These are phyloP conservation scores for Epinotia ramella DNA, from an alignment of 2,888 invertebrate genomes.

Conservation along the genomic window DNA sequence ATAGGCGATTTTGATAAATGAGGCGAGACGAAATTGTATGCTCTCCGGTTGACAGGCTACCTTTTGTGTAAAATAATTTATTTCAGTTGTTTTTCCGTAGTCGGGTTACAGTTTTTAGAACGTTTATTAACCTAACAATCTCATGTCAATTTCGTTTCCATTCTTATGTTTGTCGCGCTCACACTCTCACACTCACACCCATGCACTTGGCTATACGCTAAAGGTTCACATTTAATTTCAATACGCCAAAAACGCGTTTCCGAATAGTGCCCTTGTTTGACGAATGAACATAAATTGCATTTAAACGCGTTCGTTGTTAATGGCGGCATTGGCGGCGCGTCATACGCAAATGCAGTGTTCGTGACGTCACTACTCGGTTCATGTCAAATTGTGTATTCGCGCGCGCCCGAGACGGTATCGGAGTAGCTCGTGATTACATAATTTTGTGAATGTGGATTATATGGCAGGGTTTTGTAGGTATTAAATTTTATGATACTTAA, in stretches of 20 bases:
- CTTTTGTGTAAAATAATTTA: no score
- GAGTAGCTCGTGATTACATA: slow-evolving; percentile 11
- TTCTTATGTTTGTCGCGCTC: neutral
- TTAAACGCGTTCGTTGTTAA: slow-evolving; percentile 10
- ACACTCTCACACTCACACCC: no score
- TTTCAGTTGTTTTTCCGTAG: no score
- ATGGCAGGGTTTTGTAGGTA: neutral
- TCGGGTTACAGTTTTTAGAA: no score
- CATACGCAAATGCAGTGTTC: slow-evolving; percentile 6
- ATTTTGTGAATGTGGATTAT: slow-evolving; percentile 4
- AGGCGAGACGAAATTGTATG: no score
- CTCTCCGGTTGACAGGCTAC: no score
- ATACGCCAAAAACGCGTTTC: neutral
- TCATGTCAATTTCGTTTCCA: neutral
- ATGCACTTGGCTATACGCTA: neutral
- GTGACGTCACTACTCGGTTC: slow-evolving; percentile 6
- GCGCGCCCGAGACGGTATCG: neutral
- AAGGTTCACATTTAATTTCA: neutral
- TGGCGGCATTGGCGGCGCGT: slow-evolving; percentile 12
- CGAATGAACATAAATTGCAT: slow-evolving; percentile 13
- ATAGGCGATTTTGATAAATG: no score
- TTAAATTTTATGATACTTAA: neutral
- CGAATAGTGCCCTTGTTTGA: neutral
- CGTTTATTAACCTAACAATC: no score
- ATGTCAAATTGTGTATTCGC: slow-evolving; percentile 7